A percentile compares a stretch with the other conserved stretches of the same genome.
Conservation (phyloP, 2,797 vertebrate species). For the Orientallactaga sibirica region DNA sequence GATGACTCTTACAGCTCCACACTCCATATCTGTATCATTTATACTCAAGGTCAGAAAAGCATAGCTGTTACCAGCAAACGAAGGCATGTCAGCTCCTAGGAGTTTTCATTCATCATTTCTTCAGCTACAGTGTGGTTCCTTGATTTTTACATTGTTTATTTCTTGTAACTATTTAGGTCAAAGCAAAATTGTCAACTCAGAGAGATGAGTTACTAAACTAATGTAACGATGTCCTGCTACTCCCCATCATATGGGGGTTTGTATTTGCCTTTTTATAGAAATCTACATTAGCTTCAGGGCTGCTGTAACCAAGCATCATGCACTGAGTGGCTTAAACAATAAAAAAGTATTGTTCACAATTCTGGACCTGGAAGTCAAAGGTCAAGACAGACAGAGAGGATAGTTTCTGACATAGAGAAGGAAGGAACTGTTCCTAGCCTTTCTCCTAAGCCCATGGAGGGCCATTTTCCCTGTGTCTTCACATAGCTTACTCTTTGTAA, state of each 20-base stretch:
- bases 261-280: neutral
- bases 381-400: neutral
- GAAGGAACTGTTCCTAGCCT: neutral
- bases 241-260: neutral
- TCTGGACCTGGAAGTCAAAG: neutral
- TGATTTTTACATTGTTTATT: neutral
- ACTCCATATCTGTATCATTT: neutral
- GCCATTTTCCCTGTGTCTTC: neutral
- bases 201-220: neutral
- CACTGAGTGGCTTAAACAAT: neutral
- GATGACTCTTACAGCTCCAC: neutral
- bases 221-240: neutral
- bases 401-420: neutral
- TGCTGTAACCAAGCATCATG: neutral
- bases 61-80: neutral
- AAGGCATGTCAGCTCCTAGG: neutral
- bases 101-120: constrained; percentile 2
- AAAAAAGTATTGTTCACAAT: neutral
- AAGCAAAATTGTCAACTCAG: neutral
- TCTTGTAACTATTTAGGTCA: neutral
- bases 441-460: neutral
- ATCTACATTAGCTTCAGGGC: neutral
- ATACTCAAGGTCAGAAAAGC: constrained; percentile 12
- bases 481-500: neutral
- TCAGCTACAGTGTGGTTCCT: neutral